Percentiles rank a stretch among this genome's conserved stretches.
phyloP scores from a whole-genome alignment of 1,140 invertebrate species.

The Reticulitermes speratus region DNA sequence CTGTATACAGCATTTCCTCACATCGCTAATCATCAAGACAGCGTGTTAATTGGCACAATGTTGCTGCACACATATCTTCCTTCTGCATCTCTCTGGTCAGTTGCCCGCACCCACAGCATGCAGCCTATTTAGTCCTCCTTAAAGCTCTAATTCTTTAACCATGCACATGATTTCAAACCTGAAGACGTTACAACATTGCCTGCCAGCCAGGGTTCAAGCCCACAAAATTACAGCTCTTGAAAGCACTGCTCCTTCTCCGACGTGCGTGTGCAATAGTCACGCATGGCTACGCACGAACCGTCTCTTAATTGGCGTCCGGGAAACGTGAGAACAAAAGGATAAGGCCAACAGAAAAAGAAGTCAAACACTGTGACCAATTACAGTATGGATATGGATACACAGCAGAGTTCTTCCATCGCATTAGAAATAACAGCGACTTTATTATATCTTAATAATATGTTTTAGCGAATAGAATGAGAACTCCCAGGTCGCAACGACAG shows the following conservation, averaged over 20 bases:
- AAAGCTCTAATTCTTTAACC: background rate
- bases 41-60: background rate
- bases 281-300: conserved; percentile 22
- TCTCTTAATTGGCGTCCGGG: conserved; percentile 26
- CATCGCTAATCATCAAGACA: no score
- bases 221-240: no score
- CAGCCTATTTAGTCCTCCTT: background rate
- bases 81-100: background rate
- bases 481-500: no score
- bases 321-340: conserved; percentile 25
- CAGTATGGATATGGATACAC: background rate
- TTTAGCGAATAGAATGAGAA: no score
- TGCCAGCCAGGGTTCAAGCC: no score
- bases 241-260: background rate
- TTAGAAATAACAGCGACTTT: conserved; percentile 3
- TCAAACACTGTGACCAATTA: conserved; percentile 25
- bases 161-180: background rate
- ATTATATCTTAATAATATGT: conserved; percentile 17
- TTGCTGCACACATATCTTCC: no score
- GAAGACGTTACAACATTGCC: no score
- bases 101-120: background rate
- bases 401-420: background rate
- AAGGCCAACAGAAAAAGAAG: conserved; percentile 15
- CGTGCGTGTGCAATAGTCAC: conserved; percentile 22
- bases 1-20: no score